Percentiles rank a stretch among this genome's conserved stretches.
Evolutionary conservation across 2,888 invertebrate species (phyloP).

Genomic region (Dorcus hopei): DNA sequence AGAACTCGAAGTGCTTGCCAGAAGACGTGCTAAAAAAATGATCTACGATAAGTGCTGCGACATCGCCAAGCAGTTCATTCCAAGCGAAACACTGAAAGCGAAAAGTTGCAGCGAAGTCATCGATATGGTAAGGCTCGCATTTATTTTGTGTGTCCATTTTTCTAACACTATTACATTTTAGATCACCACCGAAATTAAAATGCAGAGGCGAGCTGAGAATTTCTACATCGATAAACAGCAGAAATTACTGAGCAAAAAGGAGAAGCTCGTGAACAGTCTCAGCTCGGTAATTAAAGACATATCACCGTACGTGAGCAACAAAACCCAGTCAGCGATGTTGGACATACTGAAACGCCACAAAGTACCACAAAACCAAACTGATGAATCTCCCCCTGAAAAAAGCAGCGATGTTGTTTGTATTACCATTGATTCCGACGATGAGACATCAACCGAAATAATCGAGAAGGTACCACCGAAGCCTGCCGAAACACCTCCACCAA

Average conservation of each 20-base stretch:
- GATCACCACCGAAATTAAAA: not conserved
- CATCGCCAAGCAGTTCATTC: constrained; percentile 1
- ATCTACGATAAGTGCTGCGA: constrained; percentile 13
- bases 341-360: constrained; percentile 6
- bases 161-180: not conserved
- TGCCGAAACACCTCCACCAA: too few species aligned
- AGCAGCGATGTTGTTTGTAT: constrained; percentile 10
- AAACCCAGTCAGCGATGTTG: constrained; percentile 7
- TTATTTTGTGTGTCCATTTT: not conserved
- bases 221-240: not conserved
- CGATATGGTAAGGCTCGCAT: constrained; percentile 7
- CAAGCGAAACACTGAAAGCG: not conserved
- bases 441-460: not conserved
- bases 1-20: constrained; percentile 2
- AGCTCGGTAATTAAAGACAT: constrained; percentile 6
- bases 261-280: not conserved
- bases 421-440: constrained; percentile 10
- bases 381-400: not conserved
- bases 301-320: constrained; percentile 4
- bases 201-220: not conserved
- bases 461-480: not conserved
- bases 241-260: not conserved
- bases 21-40: constrained; percentile 4
- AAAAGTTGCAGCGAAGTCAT: not conserved
- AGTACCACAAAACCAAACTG: not conserved